Conservation (phyloP, 1,140 invertebrate genomes). For the Cherax quadricarinatus region DNA sequence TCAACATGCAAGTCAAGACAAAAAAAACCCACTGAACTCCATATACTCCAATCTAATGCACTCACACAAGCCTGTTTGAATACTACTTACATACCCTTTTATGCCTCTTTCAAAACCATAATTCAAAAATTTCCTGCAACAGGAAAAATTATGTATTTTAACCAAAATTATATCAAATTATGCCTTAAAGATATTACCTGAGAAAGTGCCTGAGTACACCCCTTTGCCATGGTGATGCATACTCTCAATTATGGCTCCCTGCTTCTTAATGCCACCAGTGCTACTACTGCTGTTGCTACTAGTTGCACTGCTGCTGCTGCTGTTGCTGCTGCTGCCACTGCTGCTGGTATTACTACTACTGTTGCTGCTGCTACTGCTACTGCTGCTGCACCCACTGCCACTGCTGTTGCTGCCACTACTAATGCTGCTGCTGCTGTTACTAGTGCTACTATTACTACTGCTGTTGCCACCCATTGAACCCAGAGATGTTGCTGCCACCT, state of each 20-base stretch:
- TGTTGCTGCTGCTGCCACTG: slow-evolving; percentile 18
- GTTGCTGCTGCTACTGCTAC: slow-evolving; percentile 9
- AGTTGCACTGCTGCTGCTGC: slow-evolving; percentile 8
- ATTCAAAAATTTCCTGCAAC: too few relatives aligned
- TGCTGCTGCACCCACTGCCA: background rate
- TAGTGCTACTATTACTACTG: slow-evolving; percentile 5
- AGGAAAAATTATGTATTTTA: too few relatives aligned
- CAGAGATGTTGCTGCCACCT: slow-evolving; percentile 42
- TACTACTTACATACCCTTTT: too few relatives aligned
- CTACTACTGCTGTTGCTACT: slow-evolving; percentile 34
- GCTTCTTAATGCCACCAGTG: slow-evolving; percentile 77
- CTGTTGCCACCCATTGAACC: slow-evolving; percentile 25
- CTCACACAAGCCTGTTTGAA: too few relatives aligned
- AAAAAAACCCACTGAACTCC: too few relatives aligned
- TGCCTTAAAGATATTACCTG: slow-evolving; percentile 75
- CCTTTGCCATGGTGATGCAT: slow-evolving; percentile 96
- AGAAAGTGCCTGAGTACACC: slow-evolving; percentile 81
- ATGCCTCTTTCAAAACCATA: too few relatives aligned
- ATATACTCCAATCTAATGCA: too few relatives aligned
- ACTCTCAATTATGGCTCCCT: slow-evolving; percentile 91
- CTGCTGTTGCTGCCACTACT: slow-evolving; percentile 15
- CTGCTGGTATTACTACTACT: slow-evolving; percentile 21
- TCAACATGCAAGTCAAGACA: too few relatives aligned
- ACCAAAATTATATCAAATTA: too few relatives aligned
- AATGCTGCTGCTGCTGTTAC: slow-evolving; percentile 15